phyloP scores from a whole-genome alignment of 2,797 vertebrate genomes.

The Neomorphus geoffroyi region DNA sequence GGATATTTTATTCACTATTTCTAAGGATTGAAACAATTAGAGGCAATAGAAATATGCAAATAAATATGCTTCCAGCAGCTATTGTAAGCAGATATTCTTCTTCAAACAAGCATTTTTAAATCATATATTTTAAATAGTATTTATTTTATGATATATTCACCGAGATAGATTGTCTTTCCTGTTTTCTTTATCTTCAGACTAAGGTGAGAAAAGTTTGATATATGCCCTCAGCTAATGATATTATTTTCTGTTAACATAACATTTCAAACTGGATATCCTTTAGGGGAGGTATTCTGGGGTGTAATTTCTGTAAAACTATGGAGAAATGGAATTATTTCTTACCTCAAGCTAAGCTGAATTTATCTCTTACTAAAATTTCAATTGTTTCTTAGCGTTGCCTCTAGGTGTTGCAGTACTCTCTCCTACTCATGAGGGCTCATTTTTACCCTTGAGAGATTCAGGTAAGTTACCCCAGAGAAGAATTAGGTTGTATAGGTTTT shows the following conservation, averaged over 20 bases:
- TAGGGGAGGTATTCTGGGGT: not conserved
- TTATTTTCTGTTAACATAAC: not conserved
- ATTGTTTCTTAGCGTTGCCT: slow-evolving; percentile 5
- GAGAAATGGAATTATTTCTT: slow-evolving; percentile 28
- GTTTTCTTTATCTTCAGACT: not conserved
- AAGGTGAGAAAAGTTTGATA: not conserved
- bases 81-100: not conserved
- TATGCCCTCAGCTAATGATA: not conserved
- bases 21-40: not conserved
- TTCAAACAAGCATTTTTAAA: not conserved
- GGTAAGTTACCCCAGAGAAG: not conserved
- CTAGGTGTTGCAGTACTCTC: not conserved
- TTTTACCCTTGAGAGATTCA: slow-evolving; percentile 38
- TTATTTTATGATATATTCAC: not conserved
- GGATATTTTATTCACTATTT: not conserved
- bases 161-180: not conserved
- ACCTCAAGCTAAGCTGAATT: slow-evolving; percentile 14
- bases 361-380: slow-evolving; percentile 11
- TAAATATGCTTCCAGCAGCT: not conserved
- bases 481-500: not conserved
- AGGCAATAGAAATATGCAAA: not conserved
- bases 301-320: slow-evolving; percentile 15
- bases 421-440: not conserved
- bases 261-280: slow-evolving; percentile 7
- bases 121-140: not conserved